A percentile compares a stretch with the other conserved stretches of the same genome.
Evolutionary conservation across 2,797 vertebrate genomes (phyloP).

Genomic region (Epinephelus malabaricus): DNA sequence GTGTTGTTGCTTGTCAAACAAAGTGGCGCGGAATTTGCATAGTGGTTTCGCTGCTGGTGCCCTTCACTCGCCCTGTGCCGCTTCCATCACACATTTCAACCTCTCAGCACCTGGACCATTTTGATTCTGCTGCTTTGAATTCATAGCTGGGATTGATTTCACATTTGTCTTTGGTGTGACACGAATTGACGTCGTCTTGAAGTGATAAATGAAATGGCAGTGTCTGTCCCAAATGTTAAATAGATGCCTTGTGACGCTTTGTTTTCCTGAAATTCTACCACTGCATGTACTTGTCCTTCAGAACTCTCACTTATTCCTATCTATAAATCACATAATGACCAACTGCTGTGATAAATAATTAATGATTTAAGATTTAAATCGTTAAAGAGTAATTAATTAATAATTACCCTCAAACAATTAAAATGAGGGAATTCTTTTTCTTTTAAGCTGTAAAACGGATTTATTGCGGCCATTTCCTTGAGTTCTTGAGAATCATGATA

Average conservation of each 20-base stretch:
- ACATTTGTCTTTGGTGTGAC: constrained; percentile 32
- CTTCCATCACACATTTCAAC: constrained; percentile 48
- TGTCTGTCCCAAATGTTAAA: constrained; percentile 18
- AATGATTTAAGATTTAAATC: constrained; percentile 29
- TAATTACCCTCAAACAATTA: constrained; percentile 24
- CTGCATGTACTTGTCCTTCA: constrained; percentile 5
- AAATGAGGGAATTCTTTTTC: background rate
- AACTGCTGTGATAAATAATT: constrained; percentile 32
- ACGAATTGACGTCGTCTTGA: constrained; percentile 8
- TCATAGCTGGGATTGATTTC: constrained; percentile 50
- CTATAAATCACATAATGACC: constrained; percentile 25
- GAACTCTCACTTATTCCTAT: constrained; percentile 8
- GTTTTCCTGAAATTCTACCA: constrained; percentile 13
- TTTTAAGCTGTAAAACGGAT: background rate
- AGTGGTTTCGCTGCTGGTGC: constrained; percentile 78
- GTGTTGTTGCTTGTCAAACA: constrained; percentile 87
- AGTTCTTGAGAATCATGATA: constrained; percentile 22
- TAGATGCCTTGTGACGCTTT: constrained; percentile 21
- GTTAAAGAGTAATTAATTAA: constrained; percentile 11
- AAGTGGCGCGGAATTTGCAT: constrained; percentile 85
- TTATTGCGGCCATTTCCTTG: background rate
- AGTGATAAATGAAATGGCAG: constrained; percentile 47
- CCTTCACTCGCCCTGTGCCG: constrained; percentile 79
- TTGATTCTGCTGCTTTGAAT: constrained; percentile 35
- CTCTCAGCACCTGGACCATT: constrained; percentile 28